Percentiles rank a stretch among this genome's conserved stretches.
Conservation (phyloP, 2,888 invertebrate genomes). For the Lacanobia wlatinum region DNA sequence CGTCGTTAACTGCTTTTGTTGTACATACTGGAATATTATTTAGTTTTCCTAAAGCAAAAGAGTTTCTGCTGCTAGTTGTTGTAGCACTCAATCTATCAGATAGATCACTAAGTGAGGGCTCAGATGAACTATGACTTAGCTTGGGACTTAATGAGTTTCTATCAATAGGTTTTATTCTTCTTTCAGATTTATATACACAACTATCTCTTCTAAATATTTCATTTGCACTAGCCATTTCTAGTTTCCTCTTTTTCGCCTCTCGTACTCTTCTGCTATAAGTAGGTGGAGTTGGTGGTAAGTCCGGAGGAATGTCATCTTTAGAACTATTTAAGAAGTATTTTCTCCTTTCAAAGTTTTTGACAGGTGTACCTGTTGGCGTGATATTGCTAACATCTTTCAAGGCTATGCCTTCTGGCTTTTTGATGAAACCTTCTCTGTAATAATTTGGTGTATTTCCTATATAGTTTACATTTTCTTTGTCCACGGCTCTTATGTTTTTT, state of each 20-base stretch:
- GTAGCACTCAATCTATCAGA: constrained; percentile 82
- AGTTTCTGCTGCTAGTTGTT: constrained; percentile 77
- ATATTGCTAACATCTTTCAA: constrained; percentile 92
- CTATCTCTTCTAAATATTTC: constrained; percentile 82
- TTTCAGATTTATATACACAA: constrained; percentile 84
- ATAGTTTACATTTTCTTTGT: constrained; percentile 88
- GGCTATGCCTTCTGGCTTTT: constrained; percentile 88
- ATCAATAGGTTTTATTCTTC: constrained; percentile 80
- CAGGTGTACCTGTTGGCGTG: constrained; percentile 89
- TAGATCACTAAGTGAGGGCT: constrained; percentile 84
- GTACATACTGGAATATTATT: constrained; percentile 79
- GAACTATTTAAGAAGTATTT: constrained; percentile 77
- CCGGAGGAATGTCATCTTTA: constrained; percentile 81
- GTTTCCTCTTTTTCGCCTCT: constrained; percentile 87
- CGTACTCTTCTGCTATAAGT: constrained; percentile 87
- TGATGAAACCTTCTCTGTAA: constrained; percentile 90
- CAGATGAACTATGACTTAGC: constrained; percentile 84
- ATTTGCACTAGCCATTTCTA: constrained; percentile 84
- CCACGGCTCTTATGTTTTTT: constrained; percentile 79
- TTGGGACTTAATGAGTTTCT: constrained; percentile 74
- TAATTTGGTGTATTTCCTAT: constrained; percentile 91
- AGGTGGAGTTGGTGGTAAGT: constrained; percentile 84
- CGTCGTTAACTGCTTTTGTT: constrained; percentile 86
- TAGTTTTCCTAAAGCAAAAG: constrained; percentile 73
- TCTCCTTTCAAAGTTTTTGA: constrained; percentile 79